A percentile compares a stretch with the other conserved stretches of the same genome.
These are phyloP conservation scores for Typhlichthys eigenmanni DNA, from an alignment of 2,797 vertebrate species.

Conservation along the genomic window DNA sequence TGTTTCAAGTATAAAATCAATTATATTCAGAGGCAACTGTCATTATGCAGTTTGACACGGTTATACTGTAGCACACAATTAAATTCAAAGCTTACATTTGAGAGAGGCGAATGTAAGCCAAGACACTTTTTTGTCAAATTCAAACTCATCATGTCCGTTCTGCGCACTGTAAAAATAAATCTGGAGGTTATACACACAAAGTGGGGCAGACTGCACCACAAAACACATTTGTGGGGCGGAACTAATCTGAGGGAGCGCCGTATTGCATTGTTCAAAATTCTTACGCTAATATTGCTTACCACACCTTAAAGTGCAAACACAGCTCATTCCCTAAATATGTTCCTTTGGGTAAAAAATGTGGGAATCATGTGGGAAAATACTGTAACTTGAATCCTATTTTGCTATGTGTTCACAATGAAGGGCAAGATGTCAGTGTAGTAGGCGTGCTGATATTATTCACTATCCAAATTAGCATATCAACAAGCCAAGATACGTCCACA, in stretches of 20 bases:
- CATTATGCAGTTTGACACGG: too few species aligned
- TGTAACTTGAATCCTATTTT: slow-evolving; percentile 28
- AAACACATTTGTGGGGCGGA: too few species aligned
- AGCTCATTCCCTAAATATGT: slow-evolving; percentile 5
- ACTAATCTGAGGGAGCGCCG: too few species aligned
- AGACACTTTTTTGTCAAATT: too few species aligned
- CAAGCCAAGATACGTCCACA: background rate
- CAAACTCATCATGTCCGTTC: too few species aligned
- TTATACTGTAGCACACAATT: background rate
- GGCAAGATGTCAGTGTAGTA: slow-evolving; percentile 49
- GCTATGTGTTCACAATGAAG: slow-evolving; percentile 30
- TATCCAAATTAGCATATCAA: slow-evolving; percentile 39
- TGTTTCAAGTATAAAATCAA: background rate
- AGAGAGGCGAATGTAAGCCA: too few species aligned
- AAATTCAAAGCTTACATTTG: background rate
- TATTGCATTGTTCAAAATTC: too few species aligned
- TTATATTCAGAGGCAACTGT: background rate
- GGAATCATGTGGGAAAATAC: slow-evolving; percentile 31
- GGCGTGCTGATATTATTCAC: slow-evolving; percentile 32
- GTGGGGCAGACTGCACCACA: too few species aligned
- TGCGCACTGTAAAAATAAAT: too few species aligned
- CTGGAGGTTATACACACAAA: too few species aligned
- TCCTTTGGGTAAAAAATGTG: slow-evolving; percentile 18
- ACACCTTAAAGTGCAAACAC: background rate
- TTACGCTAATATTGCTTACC: too few species aligned